Evolutionary conservation across 2,797 vertebrate species (phyloP).

Genomic region (Enteromius paludinosus): DNA sequence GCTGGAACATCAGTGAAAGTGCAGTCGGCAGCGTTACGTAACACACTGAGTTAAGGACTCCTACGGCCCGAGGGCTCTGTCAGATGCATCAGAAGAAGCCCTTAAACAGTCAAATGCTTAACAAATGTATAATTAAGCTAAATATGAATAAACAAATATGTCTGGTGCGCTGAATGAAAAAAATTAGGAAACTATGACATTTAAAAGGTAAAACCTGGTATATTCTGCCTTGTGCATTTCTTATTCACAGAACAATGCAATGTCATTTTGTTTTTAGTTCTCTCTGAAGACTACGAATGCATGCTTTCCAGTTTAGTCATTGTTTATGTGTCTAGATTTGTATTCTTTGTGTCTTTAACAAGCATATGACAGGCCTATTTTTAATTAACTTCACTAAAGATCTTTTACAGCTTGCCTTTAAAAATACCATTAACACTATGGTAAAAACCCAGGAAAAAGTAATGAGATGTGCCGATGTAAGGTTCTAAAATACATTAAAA

Average conservation of each 20-base stretch:
- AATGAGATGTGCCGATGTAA: background rate
- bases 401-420: background rate
- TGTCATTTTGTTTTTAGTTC: background rate
- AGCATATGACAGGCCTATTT: background rate
- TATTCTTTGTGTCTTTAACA: background rate
- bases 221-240: background rate
- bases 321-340: background rate
- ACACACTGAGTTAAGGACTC: constrained; percentile 8
- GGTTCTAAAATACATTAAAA: background rate
- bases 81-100: constrained; percentile 11
- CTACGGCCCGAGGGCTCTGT: background rate
- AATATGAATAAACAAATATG: constrained; percentile 7
- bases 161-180: background rate
- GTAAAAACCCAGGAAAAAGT: background rate
- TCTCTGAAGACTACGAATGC: background rate
- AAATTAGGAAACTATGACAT: background rate
- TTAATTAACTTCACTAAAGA: background rate
- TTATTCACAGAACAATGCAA: background rate
- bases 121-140: constrained; percentile 7
- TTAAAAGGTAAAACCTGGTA: background rate
- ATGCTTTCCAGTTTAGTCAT: background rate
- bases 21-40: constrained; percentile 19
- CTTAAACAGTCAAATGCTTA: background rate
- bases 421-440: background rate
- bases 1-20: constrained; percentile 27